A percentile compares a stretch with the other conserved stretches of the same genome.
These are phyloP conservation scores for honey bee (Apis mellifera) DNA, from an alignment of 1,140 invertebrate genomes.

Conservation along the genomic window Amel_HAv3.1 CM009936.2:14651001-14651500, in stretches of 20 bases:
- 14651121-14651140: background rate
- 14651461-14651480: constrained; percentile 2
- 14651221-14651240: constrained; percentile 79
- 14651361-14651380: too few species aligned
- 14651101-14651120: background rate
- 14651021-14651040: constrained; percentile 15
- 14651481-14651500: constrained; percentile 1
- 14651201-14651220: constrained; percentile 85
- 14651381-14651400: too few species aligned
- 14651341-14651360: too few species aligned
- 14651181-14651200: constrained; percentile 77
- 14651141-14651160: constrained; percentile 37
- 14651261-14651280: constrained; percentile 42
- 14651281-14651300: constrained; percentile 42
- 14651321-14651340: background rate
- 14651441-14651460: constrained; percentile 1
- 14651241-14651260: constrained; percentile 63
- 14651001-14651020: background rate
- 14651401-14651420: background rate
- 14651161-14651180: constrained; percentile 53
- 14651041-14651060: too few species aligned
- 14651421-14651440: background rate
- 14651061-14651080: too few species aligned
- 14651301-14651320: background rate
- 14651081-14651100: too few species aligned